phyloP scores from a whole-genome alignment of 2,797 vertebrate genomes.

The Hephaestus fuliginosus region DNA sequence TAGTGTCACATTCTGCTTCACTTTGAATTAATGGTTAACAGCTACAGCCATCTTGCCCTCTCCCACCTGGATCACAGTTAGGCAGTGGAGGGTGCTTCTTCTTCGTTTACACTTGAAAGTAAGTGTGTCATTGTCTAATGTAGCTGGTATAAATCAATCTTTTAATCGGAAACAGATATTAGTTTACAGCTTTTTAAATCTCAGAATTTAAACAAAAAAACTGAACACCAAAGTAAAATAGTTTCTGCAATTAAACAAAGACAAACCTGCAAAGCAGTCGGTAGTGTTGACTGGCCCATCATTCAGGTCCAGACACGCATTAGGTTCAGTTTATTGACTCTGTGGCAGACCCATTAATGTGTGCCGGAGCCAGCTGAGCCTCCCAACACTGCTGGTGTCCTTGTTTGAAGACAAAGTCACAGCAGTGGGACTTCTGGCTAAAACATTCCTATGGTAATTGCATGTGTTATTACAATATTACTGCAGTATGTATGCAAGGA shows the following conservation, averaged over 20 bases:
- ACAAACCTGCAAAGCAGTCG: background rate
- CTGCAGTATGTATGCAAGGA: background rate
- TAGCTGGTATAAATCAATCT: background rate
- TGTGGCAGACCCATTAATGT: slow-evolving; percentile 10
- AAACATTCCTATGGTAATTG: background rate
- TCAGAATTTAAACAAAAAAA: background rate
- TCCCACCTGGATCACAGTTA: background rate
- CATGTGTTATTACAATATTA: background rate
- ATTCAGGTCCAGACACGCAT: slow-evolving; percentile 18
- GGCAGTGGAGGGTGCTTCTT: background rate
- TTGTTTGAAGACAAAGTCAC: slow-evolving; percentile 6
- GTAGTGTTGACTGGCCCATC: slow-evolving; percentile 13
- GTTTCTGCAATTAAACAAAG: background rate
- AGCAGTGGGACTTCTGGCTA: background rate
- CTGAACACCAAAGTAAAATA: background rate
- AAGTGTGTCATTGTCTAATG: too few species aligned
- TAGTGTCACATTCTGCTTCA: background rate
- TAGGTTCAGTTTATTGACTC: slow-evolving; percentile 21
- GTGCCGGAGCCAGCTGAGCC: slow-evolving; percentile 22
- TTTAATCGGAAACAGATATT: background rate
- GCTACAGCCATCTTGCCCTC: background rate
- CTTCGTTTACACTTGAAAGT: background rate
- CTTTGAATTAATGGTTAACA: background rate
- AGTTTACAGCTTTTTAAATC: background rate
- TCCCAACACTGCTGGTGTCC: background rate